Base-by-base conservation (phyloP, 2,113 vertebrate genomes). In the Pagrus major region DNA sequence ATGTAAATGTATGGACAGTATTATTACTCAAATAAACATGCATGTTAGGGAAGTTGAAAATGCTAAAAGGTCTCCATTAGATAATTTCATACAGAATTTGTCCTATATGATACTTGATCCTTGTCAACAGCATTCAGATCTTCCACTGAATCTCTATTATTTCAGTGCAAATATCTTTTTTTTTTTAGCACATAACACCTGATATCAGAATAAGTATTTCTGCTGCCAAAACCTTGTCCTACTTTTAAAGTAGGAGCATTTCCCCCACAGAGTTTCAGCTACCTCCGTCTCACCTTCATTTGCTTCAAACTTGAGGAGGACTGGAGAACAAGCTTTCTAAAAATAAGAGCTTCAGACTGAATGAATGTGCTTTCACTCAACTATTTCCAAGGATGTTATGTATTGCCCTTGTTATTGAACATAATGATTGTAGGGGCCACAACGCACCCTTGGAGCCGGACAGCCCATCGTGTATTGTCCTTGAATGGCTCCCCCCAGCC, bases 401-500 rank as follows among this genome's bases (percentile, higher is more conserved):
- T 70, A 55, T 80, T 69, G 58, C 31, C 65, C 65, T 83, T 64
- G 49, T 39, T 76, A 42, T 64, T 67, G 23, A 86, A 79, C 66
- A 63, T 61, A 70, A 59, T 71, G 59, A 78, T 61, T 47, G 78
- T 56, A 33, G 56, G 70, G 71, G 73, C 61, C 51, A 83, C 66
- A 69, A 82, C 68, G 74, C 58, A 21, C 69, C 63, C 76, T 71
- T 80, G 68, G 68, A 66, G 63, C 76, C 42, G 55, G 56, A 87
- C 84, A 51, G 41, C 65, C 85, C 76, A 78, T 89, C 55, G 41
- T 56, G 65, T 44, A 69, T 78, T 54, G 63, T 80, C 61, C 54
- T 73, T 74, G 67, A 63, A 78, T 86, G 70, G 63, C 63, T 64
- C 52, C 70, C 71, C 54, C 49, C 46, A 81, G 20, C 84, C 76